These are phyloP conservation scores for Drosophila mettleri DNA, from an alignment of 2,888 invertebrate genomes.

Conservation along the genomic window DNA sequence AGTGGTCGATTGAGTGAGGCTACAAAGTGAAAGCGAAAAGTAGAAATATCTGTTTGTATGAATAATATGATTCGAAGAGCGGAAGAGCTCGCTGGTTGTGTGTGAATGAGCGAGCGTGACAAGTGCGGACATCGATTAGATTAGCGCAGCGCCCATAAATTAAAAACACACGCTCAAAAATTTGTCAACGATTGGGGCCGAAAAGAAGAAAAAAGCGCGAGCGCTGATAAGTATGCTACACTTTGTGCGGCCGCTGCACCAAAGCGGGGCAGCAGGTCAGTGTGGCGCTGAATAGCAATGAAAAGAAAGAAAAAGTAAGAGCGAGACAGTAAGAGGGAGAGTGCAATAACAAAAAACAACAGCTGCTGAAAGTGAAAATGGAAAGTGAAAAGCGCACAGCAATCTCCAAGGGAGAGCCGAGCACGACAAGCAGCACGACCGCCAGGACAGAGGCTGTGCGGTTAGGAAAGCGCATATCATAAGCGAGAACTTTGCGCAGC, in stretches of 20 bases:
- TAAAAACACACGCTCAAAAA: conserved; percentile 6
- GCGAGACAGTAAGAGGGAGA: neutral
- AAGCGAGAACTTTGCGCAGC: conserved; percentile 55
- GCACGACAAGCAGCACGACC: neutral
- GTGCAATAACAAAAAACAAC: neutral
- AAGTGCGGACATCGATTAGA: conserved; percentile 50
- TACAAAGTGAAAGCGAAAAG: conserved; percentile 36
- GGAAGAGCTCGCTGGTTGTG: neutral
- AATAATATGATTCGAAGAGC: conserved; percentile 31
- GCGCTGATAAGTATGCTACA: conserved; percentile 47
- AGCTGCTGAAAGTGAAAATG: conserved; percentile 12
- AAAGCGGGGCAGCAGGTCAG: conserved; percentile 3
- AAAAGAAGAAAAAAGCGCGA: conserved; percentile 4
- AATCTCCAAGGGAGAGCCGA: neutral
- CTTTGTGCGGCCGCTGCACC: conserved; percentile 6
- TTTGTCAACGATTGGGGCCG: conserved; percentile 5
- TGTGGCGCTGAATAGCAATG: neutral
- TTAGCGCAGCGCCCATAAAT: conserved; percentile 40
- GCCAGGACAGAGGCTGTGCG: neutral
- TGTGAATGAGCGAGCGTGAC: conserved; percentile 40
- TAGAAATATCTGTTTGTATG: conserved; percentile 3
- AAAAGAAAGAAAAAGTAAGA: too few species aligned
- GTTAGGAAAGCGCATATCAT: conserved; percentile 30
- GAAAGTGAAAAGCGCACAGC: conserved; percentile 7
- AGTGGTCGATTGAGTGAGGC: conserved; percentile 24